Conservation (phyloP, 2,797 vertebrate genomes). For the Naso thynnoides region DNA sequence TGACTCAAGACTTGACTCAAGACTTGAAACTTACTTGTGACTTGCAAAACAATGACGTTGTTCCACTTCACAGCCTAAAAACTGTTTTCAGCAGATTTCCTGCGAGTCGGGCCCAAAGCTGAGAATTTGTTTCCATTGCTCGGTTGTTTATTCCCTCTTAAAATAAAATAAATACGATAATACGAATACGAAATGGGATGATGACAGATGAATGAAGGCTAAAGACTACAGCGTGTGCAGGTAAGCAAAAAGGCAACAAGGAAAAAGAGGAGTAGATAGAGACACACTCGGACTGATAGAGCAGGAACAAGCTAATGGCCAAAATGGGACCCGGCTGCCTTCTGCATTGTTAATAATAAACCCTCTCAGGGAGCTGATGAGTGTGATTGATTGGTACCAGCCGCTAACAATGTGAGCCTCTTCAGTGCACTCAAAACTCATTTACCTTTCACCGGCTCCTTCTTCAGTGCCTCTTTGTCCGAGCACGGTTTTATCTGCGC, state of each 20-base stretch:
- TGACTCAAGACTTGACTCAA: too few species aligned
- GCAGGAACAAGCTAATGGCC: constrained; percentile 65
- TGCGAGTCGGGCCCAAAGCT: too few species aligned
- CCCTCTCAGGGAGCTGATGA: constrained; percentile 64
- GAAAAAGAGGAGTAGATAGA: constrained; percentile 39
- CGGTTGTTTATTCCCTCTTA: too few species aligned
- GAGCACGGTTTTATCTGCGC: constrained; percentile 49
- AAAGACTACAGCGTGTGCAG: constrained; percentile 10
- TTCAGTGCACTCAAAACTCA: constrained; percentile 63
- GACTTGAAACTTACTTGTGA: too few species aligned
- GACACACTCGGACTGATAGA: constrained; percentile 22
- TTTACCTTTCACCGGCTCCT: constrained; percentile 63
- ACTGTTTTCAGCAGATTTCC: too few species aligned
- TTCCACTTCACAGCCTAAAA: too few species aligned
- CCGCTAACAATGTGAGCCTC: constrained; percentile 67
- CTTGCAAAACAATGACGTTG: too few species aligned
- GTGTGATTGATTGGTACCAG: constrained; percentile 72
- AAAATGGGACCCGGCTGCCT: constrained; percentile 59
- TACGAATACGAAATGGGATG: too few species aligned
- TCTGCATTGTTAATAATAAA: constrained; percentile 82
- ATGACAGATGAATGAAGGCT: not conserved
- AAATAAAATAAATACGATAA: too few species aligned
- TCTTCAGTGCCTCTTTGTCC: constrained; percentile 60
- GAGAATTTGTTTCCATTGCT: too few species aligned
- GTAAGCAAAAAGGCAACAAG: constrained; percentile 6